Conservation (phyloP, 2,888 invertebrate genomes). For the Lycia hirtaria region DNA sequence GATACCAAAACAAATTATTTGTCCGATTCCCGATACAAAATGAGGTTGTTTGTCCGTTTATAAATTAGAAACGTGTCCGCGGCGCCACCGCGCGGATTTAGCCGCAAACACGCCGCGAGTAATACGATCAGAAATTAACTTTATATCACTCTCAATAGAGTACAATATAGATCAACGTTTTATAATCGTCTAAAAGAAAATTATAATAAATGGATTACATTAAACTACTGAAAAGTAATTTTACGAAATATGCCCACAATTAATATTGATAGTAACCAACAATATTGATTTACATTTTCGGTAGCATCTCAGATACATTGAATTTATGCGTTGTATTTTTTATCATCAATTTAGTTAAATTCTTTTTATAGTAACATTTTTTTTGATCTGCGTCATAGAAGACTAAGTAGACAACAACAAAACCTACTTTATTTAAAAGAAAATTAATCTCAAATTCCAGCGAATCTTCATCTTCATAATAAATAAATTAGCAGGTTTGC, state of each 20-base stretch:
- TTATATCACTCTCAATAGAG: constrained; percentile 8
- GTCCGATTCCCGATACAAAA: constrained; percentile 28
- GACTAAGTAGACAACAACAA: not conserved
- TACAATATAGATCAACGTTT: not conserved
- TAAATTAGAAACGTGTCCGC: constrained; percentile 64
- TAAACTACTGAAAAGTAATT: too few species aligned
- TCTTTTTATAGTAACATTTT: too few species aligned
- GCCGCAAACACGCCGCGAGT: constrained; percentile 44
- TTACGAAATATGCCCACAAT: too few species aligned
- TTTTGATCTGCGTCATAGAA: too few species aligned
- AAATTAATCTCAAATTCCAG: not conserved
- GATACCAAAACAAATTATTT: constrained; percentile 29
- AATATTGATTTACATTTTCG: too few species aligned
- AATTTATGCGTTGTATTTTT: too few species aligned
- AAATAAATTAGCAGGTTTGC: not conserved
- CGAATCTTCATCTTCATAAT: not conserved
- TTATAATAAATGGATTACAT: too few species aligned
- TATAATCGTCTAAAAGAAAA: not conserved
- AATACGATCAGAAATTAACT: constrained; percentile 42
- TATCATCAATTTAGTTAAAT: too few species aligned
- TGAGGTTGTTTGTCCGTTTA: constrained; percentile 46
- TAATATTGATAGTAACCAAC: too few species aligned
- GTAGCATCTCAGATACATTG: too few species aligned
- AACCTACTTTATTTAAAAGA: not conserved
- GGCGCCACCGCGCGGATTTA: constrained; percentile 44